These are phyloP conservation scores for Adrianichthys oophorus DNA, from an alignment of 2,797 vertebrate species.

Conservation along the genomic window DNA sequence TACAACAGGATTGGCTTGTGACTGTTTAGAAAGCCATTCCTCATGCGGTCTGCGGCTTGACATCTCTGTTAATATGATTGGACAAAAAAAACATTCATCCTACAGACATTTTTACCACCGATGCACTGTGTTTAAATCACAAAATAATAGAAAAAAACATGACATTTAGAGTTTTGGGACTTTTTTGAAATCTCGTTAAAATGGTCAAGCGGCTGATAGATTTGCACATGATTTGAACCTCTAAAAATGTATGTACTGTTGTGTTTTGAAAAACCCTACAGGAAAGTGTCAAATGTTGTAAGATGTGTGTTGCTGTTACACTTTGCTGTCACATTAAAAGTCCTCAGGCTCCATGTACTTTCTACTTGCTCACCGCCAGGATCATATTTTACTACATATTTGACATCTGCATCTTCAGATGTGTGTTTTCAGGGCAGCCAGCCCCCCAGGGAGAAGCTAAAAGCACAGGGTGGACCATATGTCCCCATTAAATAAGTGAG, in stretches of 20 bases:
- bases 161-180: background rate
- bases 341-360: conserved; percentile 18
- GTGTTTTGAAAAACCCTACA: background rate
- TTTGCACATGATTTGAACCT: background rate
- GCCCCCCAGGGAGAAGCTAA: conserved; percentile 56
- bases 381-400: conserved; percentile 39
- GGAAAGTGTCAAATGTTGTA: background rate
- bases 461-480: conserved; percentile 61
- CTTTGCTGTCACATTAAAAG: conserved; percentile 10
- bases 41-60: background rate
- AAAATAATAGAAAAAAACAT: background rate
- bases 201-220: background rate
- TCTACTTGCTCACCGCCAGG: conserved; percentile 20
- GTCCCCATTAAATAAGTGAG: conserved; percentile 42
- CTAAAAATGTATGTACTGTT: background rate
- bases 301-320: background rate
- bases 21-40: background rate
- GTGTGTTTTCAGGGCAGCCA: conserved; percentile 58
- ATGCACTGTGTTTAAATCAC: background rate
- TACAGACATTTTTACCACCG: background rate
- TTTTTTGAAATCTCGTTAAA: background rate
- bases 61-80: background rate
- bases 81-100: background rate
- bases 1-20: too few species aligned
- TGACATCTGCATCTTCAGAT: conserved; percentile 71